phyloP scores from a whole-genome alignment of 2,113 vertebrate genomes.

The Syngnathus scovelli region DNA sequence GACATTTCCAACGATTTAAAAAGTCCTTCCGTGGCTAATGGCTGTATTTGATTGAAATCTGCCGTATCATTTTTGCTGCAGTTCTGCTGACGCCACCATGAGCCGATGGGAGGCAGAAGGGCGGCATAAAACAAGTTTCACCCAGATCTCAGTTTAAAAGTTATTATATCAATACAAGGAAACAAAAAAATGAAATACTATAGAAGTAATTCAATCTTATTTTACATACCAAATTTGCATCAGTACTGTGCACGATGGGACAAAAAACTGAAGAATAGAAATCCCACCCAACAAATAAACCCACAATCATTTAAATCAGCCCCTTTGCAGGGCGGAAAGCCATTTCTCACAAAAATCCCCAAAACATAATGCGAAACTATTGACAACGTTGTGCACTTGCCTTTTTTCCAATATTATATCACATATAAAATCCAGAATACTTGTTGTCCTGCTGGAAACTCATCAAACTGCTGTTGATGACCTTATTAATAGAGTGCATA shows the following conservation, averaged over 20 bases:
- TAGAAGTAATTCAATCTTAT: too few species aligned
- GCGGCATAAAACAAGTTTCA: not conserved
- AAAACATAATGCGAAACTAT: not conserved
- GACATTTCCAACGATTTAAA: not conserved
- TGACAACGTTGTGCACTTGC: not conserved
- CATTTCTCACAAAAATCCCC: not conserved
- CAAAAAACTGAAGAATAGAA: too few species aligned
- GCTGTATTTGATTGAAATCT: not conserved
- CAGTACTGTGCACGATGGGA: too few species aligned
- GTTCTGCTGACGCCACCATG: not conserved
- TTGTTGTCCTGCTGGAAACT: not conserved
- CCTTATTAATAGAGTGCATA: constrained; percentile 1
- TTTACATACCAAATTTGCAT: too few species aligned
- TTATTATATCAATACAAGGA: not conserved
- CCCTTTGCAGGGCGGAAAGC: not conserved
- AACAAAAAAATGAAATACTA: not conserved
- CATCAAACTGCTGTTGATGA: not conserved
- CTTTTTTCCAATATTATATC: not conserved
- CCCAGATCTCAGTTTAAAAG: not conserved
- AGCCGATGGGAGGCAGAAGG: not conserved
- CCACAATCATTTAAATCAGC: too few species aligned
- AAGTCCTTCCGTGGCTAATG: not conserved
- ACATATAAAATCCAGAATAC: not conserved
- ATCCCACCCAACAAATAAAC: too few species aligned
- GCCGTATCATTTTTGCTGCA: not conserved